Base-by-base conservation (phyloP, 2,113 vertebrate genomes). In the Phylloscopus trochilus region DNA sequence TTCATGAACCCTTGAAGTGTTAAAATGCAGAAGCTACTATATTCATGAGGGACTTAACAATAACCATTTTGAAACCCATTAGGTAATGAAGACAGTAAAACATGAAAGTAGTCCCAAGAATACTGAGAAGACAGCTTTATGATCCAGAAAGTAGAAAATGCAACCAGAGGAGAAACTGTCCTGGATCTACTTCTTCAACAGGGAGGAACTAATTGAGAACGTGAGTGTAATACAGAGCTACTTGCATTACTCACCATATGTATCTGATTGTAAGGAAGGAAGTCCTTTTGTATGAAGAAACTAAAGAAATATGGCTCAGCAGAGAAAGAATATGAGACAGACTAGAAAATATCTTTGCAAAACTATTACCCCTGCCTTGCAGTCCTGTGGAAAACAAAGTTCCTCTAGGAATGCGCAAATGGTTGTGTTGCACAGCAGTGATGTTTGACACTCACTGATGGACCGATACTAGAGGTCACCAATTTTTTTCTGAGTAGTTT, bases 121-220 rank as follows among this genome's bases (percentile, higher is more conserved):
- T 89, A 89, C 86, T 75, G 85, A 83, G 68, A 86, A 94, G 94
- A 96, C 90, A 97, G 94, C 79, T 96, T 96, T 95, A 96, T 94
- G 92, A 96, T 86, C 82, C 94, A 95, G 93, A 97, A 96, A 96
- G 92, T 20, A 92, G 92, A 94, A 96, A 96, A 96, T 86, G 85
- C 33, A 94, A 93, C 87, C 60, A 93, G 63, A 95, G 87, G 70
- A 93, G 92, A 97, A 95, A 88, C 78, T 85, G 90, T 88, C 82
- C 85, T 90, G 90, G 43, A 77, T 81, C 90, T 91, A 46, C 78
- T 91, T 95, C 87, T 93, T 94, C 92, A 95, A 52, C 12, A 83
- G 77, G 78, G 81, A 87, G 91, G 93, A 97, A 95, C 91, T 95
- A 96, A 96, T 89, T 95, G 89, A 72, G 86, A 81, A 93, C 5